Base-by-base conservation (phyloP, 2,113 vertebrate genomes). In the Mandrillus leucophaeus region DNA sequence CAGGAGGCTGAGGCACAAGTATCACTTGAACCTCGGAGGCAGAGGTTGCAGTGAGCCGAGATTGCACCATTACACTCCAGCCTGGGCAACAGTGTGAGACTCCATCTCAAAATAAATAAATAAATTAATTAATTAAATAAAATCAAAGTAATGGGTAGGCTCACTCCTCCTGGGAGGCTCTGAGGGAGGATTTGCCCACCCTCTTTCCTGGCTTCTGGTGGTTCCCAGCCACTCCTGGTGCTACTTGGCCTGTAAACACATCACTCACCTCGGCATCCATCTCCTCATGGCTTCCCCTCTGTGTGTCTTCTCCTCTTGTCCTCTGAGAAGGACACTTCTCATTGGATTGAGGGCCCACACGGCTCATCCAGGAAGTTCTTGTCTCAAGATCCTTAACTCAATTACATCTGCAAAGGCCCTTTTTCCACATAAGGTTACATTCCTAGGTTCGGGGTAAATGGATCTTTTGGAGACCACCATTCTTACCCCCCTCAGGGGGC, bases 201-300 rank as follows among this genome's bases (percentile, higher is more conserved):
- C 12, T 17, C 35, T 11, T 11, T 70, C 79, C 27, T 50, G 6
- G 68, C n/a, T 83, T 43, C 68, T 20, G 43, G 20, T 30, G 57
- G 50, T 10, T 16, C 17, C 40, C 12, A 3, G 12, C 17, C 22
- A 5, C 22, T 30, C 43, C 25, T 11, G 17, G 38, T 0, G 0
- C 3, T 4, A 5, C 8, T 14, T 17, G 27, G 86, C 3, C 27
- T 50, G 45, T 0, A 43, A 27, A 52, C 0, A 7, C 52, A 1
- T 38, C 85, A 5, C 7, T 40, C 78, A 5, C 5, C 57, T 43
- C 70, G 1, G 23, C 43, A 35, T n/a, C n/a, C 8, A 0, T 13
- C 72, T 48, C 38, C 48, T 22, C 8, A 0, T n/a, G 61, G 27
- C 27, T 14, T 64, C 61, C 70, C 72, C 79, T 48, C 59, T 27